Conservation (phyloP, 2,113 vertebrate genomes). For the Tragelaphus strepsiceros region DNA sequence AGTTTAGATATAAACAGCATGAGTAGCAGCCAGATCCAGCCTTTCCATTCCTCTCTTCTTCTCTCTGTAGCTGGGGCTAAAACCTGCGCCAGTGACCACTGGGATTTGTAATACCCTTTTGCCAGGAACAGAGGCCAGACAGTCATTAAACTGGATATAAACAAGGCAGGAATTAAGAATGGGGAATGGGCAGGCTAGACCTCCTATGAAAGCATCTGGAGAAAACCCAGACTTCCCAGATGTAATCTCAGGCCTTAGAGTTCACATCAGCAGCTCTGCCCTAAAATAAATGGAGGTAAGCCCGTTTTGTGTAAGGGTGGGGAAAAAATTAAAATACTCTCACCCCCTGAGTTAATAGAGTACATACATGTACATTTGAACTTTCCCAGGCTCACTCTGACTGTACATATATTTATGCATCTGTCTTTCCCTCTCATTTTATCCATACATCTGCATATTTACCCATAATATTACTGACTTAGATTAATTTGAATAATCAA, state of each 20-base stretch:
- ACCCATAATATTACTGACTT: neutral
- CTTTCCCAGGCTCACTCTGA: neutral
- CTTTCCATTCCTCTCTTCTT: neutral
- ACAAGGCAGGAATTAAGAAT: slow-evolving; percentile 50
- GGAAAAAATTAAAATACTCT: neutral
- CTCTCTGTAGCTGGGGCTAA: neutral
- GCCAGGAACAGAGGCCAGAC: slow-evolving; percentile 21
- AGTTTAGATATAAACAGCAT: neutral
- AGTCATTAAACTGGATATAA: slow-evolving; percentile 50
- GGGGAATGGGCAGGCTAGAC: neutral
- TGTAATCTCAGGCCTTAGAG: neutral
- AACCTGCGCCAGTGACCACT: neutral
- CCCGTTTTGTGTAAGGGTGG: neutral
- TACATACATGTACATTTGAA: neutral
- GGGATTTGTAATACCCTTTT: slow-evolving; percentile 22
- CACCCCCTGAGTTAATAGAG: neutral
- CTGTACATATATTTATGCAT: neutral
- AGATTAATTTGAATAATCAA: neutral
- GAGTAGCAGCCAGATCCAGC: neutral
- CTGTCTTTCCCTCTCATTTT: neutral
- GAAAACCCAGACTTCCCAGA: slow-evolving; percentile 31
- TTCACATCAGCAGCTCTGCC: slow-evolving; percentile 1
- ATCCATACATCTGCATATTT: neutral
- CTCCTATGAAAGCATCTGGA: slow-evolving; percentile 20
- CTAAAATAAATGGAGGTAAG: neutral